Conservation (phyloP, 2,888 invertebrate genomes). For the Standfussiana lucernea region DNA sequence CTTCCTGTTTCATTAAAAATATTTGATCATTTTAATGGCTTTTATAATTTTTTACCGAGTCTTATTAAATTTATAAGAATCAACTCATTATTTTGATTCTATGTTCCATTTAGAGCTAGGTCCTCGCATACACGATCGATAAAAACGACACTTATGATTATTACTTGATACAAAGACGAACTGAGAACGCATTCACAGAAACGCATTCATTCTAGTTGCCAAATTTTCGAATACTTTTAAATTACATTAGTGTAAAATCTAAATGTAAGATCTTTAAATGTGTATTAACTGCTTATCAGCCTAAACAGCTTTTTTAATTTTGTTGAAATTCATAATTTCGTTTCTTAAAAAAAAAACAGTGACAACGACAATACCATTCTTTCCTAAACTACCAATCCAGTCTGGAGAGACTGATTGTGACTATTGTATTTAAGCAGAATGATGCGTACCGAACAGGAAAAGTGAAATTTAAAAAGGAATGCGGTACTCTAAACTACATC, state of each 20-base stretch:
- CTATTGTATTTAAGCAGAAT: background rate
- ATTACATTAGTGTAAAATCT: too few species aligned
- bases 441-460: background rate
- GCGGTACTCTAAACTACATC: conserved; percentile 39
- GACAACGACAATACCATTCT: background rate
- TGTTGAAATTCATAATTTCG: background rate
- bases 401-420: background rate
- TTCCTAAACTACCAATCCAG: background rate
- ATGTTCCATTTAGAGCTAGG: background rate
- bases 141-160: background rate
- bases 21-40: background rate
- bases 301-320: background rate
- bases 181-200: background rate
- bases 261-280: background rate
- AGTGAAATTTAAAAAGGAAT: background rate
- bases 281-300: background rate
- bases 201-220: background rate
- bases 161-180: background rate
- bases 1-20: too few species aligned
- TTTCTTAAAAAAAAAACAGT: background rate
- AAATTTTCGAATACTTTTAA: too few species aligned
- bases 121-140: background rate
- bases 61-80: background rate
- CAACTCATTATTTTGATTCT: background rate
- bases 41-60: background rate